phyloP scores from a whole-genome alignment of 2,888 invertebrate genomes.

The Vannuccia rotundouncinata region DNA sequence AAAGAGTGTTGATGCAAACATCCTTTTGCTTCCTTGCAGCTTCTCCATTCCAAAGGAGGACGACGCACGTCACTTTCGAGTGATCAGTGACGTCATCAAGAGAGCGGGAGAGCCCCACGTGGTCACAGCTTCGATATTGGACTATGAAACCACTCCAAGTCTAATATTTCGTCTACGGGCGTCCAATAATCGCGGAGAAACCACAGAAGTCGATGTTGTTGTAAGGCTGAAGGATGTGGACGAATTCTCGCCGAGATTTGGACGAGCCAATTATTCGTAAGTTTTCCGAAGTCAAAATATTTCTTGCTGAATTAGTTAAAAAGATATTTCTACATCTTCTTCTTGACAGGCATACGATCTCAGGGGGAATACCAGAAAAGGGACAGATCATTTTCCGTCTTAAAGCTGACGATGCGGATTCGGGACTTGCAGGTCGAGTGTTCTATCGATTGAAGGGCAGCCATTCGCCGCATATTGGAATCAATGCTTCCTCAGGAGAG shows the following conservation, averaged over 20 bases:
- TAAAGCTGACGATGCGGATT: background rate
- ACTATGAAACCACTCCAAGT: background rate
- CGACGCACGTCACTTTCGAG: background rate
- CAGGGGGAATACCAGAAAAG: background rate
- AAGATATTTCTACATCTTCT: too few species aligned
- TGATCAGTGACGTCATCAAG: background rate
- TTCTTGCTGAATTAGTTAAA: too few species aligned
- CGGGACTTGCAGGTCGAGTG: background rate
- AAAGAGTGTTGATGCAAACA: too few species aligned
- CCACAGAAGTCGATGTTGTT: background rate
- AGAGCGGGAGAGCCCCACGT: background rate
- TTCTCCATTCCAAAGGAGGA: background rate
- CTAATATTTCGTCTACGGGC: background rate
- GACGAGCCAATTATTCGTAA: background rate
- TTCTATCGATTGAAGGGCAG: background rate
- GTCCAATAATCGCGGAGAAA: background rate
- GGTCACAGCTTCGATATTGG: background rate
- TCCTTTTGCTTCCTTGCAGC: too few species aligned
- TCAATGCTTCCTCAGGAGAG: background rate
- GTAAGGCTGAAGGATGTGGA: background rate
- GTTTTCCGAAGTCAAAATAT: background rate
- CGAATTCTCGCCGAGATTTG: background rate
- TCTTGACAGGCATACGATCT: background rate
- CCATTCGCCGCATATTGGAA: background rate
- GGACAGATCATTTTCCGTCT: background rate